Evolutionary conservation across 2,797 vertebrate genomes (phyloP), one percentile per base, ranked within the genome.

Genomic region (Eutrigla gurnardus): DNA sequence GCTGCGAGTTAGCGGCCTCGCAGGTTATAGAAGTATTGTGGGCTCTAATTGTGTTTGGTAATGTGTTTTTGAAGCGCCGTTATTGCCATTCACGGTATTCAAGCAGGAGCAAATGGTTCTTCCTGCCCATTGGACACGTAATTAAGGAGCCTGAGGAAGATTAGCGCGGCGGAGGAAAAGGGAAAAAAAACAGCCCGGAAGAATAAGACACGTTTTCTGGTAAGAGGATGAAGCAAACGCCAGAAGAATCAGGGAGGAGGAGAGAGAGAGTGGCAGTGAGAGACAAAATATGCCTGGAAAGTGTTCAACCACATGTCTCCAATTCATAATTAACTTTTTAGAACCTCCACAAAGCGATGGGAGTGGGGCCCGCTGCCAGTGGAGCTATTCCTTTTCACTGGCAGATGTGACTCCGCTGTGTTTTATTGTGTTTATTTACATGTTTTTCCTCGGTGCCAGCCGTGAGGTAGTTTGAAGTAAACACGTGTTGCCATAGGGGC

Each of bases 61-160:
- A 93, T 93, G 87, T 83, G 89, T 92, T 93, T 94, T 83, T 91
- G 84, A 92, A 93, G 88, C 78, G 32, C 70, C 40, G 72, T 89
- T 90, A 94, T 91, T 94, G 92, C 89, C 91, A 93, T 94, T 94
- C 91, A 90, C 91, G 87, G 86, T 88, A 93, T 93, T 94, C 89
- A 94, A 87, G 89, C 77, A 70, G 78, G 70, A 89, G 91, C 79
- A 93, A 94, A 94, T 92, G 83, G 63, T 72, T 91, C 79, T 82
- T 90, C 80, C 85, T 86, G 88, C 85, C 89, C 84, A 80, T 25
- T 75, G 84, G 85, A 86, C 84, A 85, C 88, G 89, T 93, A 93
- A 93, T 84, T 89, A 87, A 93, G 84, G 85, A 89, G 89, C 89
- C 89, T 25, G 80, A 80, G 86, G 80, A 92, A 89, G 86, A 92